Percentiles rank a stretch among this genome's conserved stretches.
Evolutionary conservation across 2,113 vertebrate species (phyloP).

Genomic region (Antigone vipio): DNA sequence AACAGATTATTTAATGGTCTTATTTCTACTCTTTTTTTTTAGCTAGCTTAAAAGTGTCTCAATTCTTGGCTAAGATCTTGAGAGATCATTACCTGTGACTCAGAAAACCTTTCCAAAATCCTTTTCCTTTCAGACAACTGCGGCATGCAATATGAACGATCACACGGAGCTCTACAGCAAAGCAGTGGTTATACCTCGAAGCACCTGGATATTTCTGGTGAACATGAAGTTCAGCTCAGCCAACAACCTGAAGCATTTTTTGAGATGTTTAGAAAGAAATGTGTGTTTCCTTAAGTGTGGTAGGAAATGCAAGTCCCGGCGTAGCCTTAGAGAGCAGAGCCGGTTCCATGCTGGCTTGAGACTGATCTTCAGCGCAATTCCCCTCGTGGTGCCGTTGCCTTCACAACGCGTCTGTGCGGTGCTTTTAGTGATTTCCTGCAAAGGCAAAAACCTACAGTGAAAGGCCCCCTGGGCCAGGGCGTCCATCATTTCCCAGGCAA

Average conservation of each 20-base stretch:
- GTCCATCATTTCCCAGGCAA: neutral
- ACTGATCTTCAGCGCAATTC: neutral
- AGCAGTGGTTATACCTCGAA: neutral
- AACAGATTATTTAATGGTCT: neutral
- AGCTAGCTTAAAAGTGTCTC: neutral
- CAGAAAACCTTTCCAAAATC: neutral
- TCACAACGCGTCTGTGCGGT: fast-evolving
- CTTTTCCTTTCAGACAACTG: neutral
- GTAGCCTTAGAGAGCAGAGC: neutral
- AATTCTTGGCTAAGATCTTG: neutral
- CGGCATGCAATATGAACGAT: neutral
- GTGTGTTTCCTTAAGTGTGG: neutral
- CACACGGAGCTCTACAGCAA: neutral
- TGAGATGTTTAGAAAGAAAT: neutral
- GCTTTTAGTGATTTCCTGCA: too few species aligned
- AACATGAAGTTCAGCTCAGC: neutral
- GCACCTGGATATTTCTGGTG: neutral
- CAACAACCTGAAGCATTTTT: neutral
- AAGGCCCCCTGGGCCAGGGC: neutral
- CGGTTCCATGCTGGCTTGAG: neutral
- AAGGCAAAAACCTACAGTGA: neutral
- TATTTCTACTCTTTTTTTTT: neutral
- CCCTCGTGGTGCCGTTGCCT: neutral
- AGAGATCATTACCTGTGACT: neutral
- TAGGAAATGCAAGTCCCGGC: neutral